Evolutionary conservation across 2,797 vertebrate species (phyloP).

Genomic region (Rhinatrema bivittatum): DNA sequence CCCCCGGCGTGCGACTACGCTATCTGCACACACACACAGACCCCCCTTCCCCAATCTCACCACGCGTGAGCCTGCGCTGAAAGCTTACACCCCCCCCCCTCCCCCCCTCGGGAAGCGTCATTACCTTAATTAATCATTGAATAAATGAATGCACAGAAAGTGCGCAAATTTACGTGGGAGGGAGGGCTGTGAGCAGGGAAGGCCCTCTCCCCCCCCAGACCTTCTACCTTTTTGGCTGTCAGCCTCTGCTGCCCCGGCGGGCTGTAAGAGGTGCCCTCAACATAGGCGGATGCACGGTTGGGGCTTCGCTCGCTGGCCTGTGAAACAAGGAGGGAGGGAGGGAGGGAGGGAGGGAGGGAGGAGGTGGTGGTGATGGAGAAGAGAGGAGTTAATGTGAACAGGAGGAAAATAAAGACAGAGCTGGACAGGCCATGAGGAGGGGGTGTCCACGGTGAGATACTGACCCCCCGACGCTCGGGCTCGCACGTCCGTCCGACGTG

Average conservation of each 20-base stretch:
- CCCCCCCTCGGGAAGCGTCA: neutral
- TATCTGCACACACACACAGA: too few species aligned
- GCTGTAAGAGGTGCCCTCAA: slow-evolving; percentile 70
- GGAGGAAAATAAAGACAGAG: slow-evolving; percentile 1
- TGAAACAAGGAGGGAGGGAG: slow-evolving; percentile 10
- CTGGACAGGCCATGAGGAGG: slow-evolving; percentile 5
- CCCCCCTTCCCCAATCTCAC: too few species aligned
- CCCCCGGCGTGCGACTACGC: too few species aligned
- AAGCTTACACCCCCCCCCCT: neutral
- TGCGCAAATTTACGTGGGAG: too few species aligned
- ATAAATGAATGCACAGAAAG: too few species aligned
- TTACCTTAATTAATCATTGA: too few species aligned
- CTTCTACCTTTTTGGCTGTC: slow-evolving; percentile 82
- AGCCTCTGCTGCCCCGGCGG: slow-evolving; percentile 63
- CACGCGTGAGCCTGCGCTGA: too few species aligned
- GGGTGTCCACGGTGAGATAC: too few species aligned
- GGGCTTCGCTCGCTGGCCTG: slow-evolving; percentile 71
- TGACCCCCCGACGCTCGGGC: too few species aligned
- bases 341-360: neutral
- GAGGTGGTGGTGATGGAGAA: neutral
- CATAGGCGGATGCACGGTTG: slow-evolving; percentile 84
- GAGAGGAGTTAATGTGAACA: neutral
- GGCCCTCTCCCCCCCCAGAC: neutral
- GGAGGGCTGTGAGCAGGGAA: too few species aligned
- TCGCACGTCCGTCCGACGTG: too few species aligned